Evolutionary conservation across 2,888 invertebrate genomes (phyloP).

Genomic region (Gibbula magus): DNA sequence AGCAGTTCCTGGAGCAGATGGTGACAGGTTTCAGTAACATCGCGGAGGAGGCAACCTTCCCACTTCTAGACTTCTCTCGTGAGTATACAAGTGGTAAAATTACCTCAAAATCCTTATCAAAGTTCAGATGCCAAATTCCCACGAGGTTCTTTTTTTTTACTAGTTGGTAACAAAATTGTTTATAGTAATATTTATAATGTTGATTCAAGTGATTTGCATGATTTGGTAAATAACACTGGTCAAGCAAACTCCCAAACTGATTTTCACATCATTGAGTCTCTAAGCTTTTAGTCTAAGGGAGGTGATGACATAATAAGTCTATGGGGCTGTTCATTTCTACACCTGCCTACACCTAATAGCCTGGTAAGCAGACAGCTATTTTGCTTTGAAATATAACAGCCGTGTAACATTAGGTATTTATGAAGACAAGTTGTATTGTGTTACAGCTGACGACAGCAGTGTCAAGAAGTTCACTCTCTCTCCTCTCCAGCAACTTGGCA

Average conservation of each 20-base stretch:
- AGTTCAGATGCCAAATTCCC: neutral
- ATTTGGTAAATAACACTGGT: too few relatives aligned
- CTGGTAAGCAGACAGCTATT: neutral
- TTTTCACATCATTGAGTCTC: too few relatives aligned
- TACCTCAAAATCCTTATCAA: too few relatives aligned
- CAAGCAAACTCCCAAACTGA: too few relatives aligned
- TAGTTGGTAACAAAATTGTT: too few relatives aligned
- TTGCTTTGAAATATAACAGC: neutral
- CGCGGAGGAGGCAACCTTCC: slow-evolving; percentile 66
- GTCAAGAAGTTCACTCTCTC: slow-evolving; percentile 64
- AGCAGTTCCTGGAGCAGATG: slow-evolving; percentile 65
- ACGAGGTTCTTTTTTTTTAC: neutral
- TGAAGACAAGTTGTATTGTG: neutral
- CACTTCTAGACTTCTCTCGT: slow-evolving; percentile 66
- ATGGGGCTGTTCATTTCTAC: neutral
- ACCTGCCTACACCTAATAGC: neutral
- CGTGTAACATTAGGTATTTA: too few relatives aligned
- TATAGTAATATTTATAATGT: too few relatives aligned
- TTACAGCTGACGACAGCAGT: slow-evolving; percentile 61
- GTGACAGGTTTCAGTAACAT: slow-evolving; percentile 52
- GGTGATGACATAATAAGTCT: neutral
- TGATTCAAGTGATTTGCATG: too few relatives aligned
- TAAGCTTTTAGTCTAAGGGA: neutral
- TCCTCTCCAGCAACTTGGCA: slow-evolving; percentile 68
- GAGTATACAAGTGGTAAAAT: neutral